A percentile compares a stretch with the other conserved stretches of the same genome.
These are phyloP conservation scores for Caenorhabditis sinica DNA, from an alignment of 2,888 invertebrate genomes.

Conservation along the genomic window DNA sequence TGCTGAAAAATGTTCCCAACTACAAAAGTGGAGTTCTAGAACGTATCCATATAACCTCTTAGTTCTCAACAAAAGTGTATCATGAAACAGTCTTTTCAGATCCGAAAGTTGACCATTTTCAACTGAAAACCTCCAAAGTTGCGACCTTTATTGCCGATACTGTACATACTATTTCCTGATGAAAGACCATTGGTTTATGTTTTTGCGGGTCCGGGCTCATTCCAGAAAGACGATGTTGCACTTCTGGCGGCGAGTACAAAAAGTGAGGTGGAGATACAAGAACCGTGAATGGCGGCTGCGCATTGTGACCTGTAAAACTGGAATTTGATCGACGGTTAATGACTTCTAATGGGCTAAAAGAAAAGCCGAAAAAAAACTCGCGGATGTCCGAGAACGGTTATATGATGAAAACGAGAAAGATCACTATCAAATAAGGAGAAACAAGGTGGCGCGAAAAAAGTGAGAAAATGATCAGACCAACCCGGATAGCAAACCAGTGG, in stretches of 20 bases:
- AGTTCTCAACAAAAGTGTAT: no score
- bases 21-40: no score
- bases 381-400: constrained; percentile 34
- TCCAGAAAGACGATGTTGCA: constrained; percentile 68
- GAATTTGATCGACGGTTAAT: constrained; percentile 44
- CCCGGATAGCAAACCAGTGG: constrained; percentile 70
- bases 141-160: not conserved
- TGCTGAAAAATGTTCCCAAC: no score
- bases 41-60: no score
- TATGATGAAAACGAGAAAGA: constrained; percentile 15
- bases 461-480: constrained; percentile 33
- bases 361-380: constrained; percentile 24
- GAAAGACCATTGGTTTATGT: constrained; percentile 69
- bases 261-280: constrained; percentile 77
- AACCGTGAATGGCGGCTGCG: constrained; percentile 73
- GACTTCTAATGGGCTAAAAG: constrained; percentile 23
- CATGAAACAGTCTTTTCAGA: no score
- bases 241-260: constrained; percentile 72
- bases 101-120: no score
- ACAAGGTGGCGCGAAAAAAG: constrained; percentile 18
- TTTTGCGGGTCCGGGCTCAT: constrained; percentile 56
- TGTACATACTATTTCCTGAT: constrained; percentile 69
- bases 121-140: no score
- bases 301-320: constrained; percentile 64
- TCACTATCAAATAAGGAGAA: constrained; percentile 33